These are phyloP conservation scores for Psittacula echo DNA, from an alignment of 2,797 vertebrate genomes.

Conservation along the genomic window DNA sequence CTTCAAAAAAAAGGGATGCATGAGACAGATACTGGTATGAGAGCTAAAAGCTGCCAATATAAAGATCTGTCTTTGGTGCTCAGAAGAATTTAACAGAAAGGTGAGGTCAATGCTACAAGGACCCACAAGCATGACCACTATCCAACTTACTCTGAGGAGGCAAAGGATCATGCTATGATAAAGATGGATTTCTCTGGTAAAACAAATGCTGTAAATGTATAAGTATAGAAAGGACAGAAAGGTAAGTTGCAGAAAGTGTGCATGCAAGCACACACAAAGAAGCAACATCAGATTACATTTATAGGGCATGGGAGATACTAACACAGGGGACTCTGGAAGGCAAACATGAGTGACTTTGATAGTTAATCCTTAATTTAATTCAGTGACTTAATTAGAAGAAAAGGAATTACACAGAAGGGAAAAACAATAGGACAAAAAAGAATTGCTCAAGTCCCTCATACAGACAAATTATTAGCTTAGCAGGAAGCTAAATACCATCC, in stretches of 20 bases:
- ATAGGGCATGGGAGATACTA: background rate
- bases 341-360: background rate
- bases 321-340: background rate
- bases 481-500: constrained; percentile 16
- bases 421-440: constrained; percentile 16
- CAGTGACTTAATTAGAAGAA: background rate
- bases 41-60: background rate
- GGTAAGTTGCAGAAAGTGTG: background rate
- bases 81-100: background rate
- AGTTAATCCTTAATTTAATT: constrained; percentile 38
- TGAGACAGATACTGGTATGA: background rate
- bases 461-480: background rate
- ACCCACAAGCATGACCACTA: background rate
- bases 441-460: background rate
- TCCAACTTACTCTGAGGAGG: background rate
- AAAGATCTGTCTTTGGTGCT: background rate
- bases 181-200: background rate
- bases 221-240: background rate
- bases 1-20: background rate
- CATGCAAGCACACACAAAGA: background rate
- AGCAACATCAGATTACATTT: background rate
- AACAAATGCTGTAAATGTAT: background rate
- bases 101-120: background rate
- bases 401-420: background rate
- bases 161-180: background rate